Evolutionary conservation across 2,888 invertebrate genomes (phyloP), one percentile per base, ranked within the genome.

Genomic region (Cheilosia scutellata): DNA sequence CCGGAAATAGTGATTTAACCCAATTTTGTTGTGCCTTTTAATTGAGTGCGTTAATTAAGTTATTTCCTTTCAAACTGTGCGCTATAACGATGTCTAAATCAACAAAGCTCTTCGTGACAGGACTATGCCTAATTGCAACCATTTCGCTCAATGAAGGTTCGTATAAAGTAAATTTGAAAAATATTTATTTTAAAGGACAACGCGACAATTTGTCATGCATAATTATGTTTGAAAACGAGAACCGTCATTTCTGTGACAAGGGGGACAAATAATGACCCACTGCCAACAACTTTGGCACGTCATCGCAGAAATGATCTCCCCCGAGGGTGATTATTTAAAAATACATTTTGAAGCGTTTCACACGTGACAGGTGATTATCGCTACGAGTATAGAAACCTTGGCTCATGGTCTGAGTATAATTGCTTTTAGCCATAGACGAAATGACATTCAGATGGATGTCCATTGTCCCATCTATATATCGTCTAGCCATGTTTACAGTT

Each of bases 1-100:
- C 72, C 82, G 86, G 86, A 86, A 72, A 77, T 77, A 72, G 76
- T 86, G 76, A 86, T 86, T 86, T 77, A 86, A 6, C 76, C 72
- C 31, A 77, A 44, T 53, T 57, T 55, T 13, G 29, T 62, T 60
- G 47, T 72, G 5, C n/a, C 13, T 76, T 62, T 82, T 72, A 82
- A 82, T 86, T 77, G 72, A 66, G 86, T 76, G 75, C 72, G 60
- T 63, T 86, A 68, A 86, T 82, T 82, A 86, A 74, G 33, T 66
- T 37, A 51, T 57, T 55, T 60, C 25, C 66, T 4, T 27, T 20
- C 31, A 37, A n/a, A n/a, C n/a, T 49, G 25, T 44, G 49, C 31
- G 31, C 33, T 25, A 47, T 44, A 44, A 82, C 11, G 60, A 82
- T 82, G 82, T 87, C 72, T 20, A 87, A 82, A 53, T 74, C 82